Evolutionary conservation across 2,113 vertebrate species (phyloP).

Genomic region (Chrysochloris asiatica): DNA sequence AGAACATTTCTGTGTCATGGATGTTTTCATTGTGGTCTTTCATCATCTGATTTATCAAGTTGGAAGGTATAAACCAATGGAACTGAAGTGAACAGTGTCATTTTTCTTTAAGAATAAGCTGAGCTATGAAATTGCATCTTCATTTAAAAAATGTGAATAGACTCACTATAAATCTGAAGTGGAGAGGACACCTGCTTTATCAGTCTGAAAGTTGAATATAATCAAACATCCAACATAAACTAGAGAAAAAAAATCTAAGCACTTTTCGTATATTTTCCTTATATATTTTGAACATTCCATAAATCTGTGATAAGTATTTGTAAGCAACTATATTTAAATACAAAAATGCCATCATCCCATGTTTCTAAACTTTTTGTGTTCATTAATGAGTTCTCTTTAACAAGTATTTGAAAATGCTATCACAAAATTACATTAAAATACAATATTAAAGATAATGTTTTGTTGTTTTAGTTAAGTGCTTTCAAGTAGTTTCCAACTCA

Average conservation of each 20-base stretch:
- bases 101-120: constrained; percentile 64
- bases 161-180: not conserved
- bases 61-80: constrained; percentile 17
- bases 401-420: no score
- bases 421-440: no score
- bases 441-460: not conserved
- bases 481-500: no score
- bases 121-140: constrained; percentile 61
- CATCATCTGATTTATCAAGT: constrained; percentile 64
- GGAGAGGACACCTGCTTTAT: not conserved
- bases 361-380: not conserved
- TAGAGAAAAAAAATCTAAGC: no score
- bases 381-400: constrained; percentile 2
- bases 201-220: constrained; percentile 13
- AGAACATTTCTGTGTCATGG: constrained; percentile 28
- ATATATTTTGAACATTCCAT: not conserved
- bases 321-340: not conserved
- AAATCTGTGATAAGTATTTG: constrained; percentile 18
- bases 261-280: constrained; percentile 38
- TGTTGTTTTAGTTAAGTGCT: no score
- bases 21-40: constrained; percentile 55
- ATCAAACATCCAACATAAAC: not conserved
- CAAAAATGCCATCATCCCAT: not conserved
- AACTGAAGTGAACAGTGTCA: constrained; percentile 44
- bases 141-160: constrained; percentile 34